A percentile compares a stretch with the other conserved stretches of the same genome.
These are phyloP conservation scores for Heliothis virescens DNA, from an alignment of 1,140 invertebrate genomes.

Conservation along the genomic window DNA sequence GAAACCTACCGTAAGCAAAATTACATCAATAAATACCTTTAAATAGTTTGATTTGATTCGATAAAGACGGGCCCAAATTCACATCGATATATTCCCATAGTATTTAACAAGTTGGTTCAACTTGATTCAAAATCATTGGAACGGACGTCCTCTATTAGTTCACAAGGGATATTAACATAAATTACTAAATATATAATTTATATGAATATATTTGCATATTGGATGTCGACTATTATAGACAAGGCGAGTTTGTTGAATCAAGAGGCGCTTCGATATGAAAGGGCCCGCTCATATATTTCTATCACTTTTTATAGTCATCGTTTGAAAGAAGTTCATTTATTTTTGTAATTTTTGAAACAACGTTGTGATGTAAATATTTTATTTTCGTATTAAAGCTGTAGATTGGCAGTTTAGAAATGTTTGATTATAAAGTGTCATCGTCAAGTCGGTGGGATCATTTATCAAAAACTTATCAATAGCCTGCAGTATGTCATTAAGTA, in stretches of 20 bases:
- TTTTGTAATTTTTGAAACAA: background rate
- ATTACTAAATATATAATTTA: constrained; percentile 49
- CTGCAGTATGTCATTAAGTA: constrained; percentile 6
- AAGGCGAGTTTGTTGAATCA: constrained; percentile 30
- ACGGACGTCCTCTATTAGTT: constrained; percentile 53
- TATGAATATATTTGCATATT: constrained; percentile 44
- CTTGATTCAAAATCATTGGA: constrained; percentile 31
- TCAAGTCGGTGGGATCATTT: constrained; percentile 25
- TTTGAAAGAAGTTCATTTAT: background rate
- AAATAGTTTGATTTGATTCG: constrained; percentile 41
- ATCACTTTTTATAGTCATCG: constrained; percentile 12
- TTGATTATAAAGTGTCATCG: constrained; percentile 36
- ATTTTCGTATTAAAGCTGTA: constrained; percentile 3
- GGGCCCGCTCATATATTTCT: constrained; percentile 4
- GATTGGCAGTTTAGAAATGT: constrained; percentile 20
- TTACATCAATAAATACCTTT: constrained; percentile 37
- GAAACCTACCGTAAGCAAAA: constrained; percentile 19
- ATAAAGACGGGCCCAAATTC: constrained; percentile 32
- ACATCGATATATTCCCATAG: constrained; percentile 33
- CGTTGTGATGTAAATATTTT: constrained; percentile 17
- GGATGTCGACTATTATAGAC: constrained; percentile 28
- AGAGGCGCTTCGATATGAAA: constrained; percentile 22
- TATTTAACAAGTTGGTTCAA: constrained; percentile 29
- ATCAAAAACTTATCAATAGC: constrained; percentile 21
- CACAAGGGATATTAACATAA: constrained; percentile 48